A percentile compares a stretch with the other conserved stretches of the same genome.
phyloP scores from a whole-genome alignment of 2,888 invertebrate species.

The Eumerus sabulonum region DNA sequence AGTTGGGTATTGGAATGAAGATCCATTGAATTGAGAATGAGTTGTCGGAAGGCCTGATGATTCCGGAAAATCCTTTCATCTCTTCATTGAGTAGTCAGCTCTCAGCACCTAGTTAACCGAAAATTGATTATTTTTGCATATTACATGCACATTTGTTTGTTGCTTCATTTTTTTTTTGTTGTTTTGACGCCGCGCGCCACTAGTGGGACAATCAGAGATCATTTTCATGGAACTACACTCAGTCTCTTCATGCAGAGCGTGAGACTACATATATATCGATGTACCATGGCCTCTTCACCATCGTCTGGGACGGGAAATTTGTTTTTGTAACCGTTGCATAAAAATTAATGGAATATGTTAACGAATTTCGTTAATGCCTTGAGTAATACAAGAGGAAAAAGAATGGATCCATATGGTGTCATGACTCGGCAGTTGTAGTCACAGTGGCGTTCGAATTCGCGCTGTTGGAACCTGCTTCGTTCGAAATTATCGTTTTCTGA shows the following conservation, averaged over 20 bases:
- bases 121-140: constrained; percentile 67
- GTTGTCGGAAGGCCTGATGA: constrained; percentile 47
- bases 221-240: constrained; percentile 64
- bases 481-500: constrained; percentile 42
- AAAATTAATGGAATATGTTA: constrained; percentile 51
- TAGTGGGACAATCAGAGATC: constrained; percentile 64
- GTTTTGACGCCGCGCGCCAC: background rate
- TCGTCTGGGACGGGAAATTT: constrained; percentile 48
- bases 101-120: constrained; percentile 27
- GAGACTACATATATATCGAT: too few species aligned
- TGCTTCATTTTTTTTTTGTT: constrained; percentile 60
- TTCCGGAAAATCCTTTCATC: constrained; percentile 68
- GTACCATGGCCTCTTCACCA: too few species aligned
- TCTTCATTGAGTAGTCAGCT: constrained; percentile 59
- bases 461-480: background rate
- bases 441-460: background rate
- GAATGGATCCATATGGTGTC: constrained; percentile 34
- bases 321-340: constrained; percentile 50
- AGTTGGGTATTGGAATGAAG: constrained; percentile 49
- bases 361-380: constrained; percentile 38
- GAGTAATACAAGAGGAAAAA: constrained; percentile 22
- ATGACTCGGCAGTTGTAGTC: background rate
- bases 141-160: constrained; percentile 57
- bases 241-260: constrained; percentile 1
- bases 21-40: constrained; percentile 64